phyloP scores from a whole-genome alignment of 2,888 invertebrate species.

The Periphyllus acericola region DNA sequence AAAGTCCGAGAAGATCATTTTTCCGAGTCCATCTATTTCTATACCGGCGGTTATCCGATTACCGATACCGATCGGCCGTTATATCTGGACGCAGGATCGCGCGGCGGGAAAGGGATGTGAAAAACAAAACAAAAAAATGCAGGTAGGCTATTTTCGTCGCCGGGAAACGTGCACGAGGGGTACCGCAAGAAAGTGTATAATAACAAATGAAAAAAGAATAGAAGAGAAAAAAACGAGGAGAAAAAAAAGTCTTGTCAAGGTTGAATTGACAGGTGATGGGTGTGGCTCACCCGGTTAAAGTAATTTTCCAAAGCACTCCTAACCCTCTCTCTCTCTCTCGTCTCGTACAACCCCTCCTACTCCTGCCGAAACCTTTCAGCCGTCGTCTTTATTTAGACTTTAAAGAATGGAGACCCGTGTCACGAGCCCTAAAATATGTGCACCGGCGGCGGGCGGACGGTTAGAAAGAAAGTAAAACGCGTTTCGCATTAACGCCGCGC shows the following conservation, averaged over 20 bases:
- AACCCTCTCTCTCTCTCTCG: background rate
- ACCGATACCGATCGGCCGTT: conserved; percentile 3
- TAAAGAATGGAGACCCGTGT: conserved; percentile 20
- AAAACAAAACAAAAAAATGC: background rate
- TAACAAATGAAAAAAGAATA: background rate
- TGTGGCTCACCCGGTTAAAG: conserved; percentile 45
- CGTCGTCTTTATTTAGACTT: conserved; percentile 41
- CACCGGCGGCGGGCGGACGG: background rate
- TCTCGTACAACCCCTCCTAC: background rate
- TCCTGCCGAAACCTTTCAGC: conserved; percentile 8
- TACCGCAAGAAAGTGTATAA: background rate
- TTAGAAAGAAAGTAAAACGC: conserved; percentile 17
- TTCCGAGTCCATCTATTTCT: background rate
- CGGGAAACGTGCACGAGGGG: background rate
- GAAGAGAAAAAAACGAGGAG: background rate
- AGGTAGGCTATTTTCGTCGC: conserved; percentile 34
- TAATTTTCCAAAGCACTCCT: conserved; percentile 54
- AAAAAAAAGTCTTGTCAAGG: conserved; percentile 36
- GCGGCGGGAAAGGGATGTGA: background rate
- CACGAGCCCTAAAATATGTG: conserved; percentile 21
- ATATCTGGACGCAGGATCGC: background rate
- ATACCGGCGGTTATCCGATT: conserved; percentile 34
- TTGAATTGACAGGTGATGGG: conserved; percentile 51
- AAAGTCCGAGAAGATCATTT: conserved; percentile 35
- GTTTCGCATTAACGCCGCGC: background rate